Base-by-base conservation (phyloP, 2,113 vertebrate genomes). In the Lathamus discolor region DNA sequence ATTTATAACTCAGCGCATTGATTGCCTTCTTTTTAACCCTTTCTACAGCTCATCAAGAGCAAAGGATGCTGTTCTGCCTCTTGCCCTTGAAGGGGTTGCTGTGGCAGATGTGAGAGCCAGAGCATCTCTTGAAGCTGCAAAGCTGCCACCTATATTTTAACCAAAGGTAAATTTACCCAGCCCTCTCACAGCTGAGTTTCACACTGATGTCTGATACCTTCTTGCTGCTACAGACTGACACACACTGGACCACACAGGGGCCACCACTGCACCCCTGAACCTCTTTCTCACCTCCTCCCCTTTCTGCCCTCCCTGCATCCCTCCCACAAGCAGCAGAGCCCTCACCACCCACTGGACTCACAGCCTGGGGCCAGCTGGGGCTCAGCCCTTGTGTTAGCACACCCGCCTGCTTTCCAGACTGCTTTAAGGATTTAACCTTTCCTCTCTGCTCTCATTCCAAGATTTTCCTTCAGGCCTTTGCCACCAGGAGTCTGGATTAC, bases 1-100 rank as follows among this genome's bases (percentile, higher is more conserved):
- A 0, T 48, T 62, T 59, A 29, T 37, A 41, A 74, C 31, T 74
- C 11, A 2, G 5, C 54, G 67, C 59, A 48, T 29, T 43, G n/a
- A 13, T 7, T 73, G 33, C 23, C 39, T 37, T 12, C 48, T 68
- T 81, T 87, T 48, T 57, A 68, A 82, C n/a, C 25, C 28, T 17
- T 49, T 20, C 31, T 54, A 48, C 62, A 79, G 29, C 31, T 39
- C 12, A 0, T 1, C 0, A 1, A 35, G 29, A 49, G 35, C 4
- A 0, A 73, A 86, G 14, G 11, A 6, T 49, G 13, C 8, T 24
- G 33, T 63, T 41, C 55, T 64, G 43, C 54, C 37, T 66, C 46
- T 74, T 59, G 37, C 41, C 29, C 33, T 68, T 59, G 28, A 51
- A 85, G 33, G 41, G 37, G 13, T 24, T 67, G n/a, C 7, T 67